Base-by-base conservation (phyloP, 2,888 invertebrate genomes). In the Callosobruchus maculatus region DNA sequence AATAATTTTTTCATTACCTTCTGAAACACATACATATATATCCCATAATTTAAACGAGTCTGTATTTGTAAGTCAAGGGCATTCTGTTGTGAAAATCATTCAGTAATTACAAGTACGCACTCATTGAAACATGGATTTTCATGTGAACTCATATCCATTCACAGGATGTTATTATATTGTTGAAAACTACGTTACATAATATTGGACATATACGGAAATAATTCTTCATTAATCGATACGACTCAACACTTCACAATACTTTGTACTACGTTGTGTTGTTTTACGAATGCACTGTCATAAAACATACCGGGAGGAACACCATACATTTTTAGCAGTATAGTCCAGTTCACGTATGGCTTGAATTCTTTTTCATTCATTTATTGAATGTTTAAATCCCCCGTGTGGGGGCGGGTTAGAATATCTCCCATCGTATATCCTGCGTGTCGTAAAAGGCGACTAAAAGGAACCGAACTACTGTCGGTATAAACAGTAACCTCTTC, bases 81-180 rank as follows among this genome's bases (percentile, higher is more conserved):
- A 74, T 70, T 76, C 72, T 71, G 79, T 78, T 72, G 74, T 75
- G 74, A 75, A 77, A 77, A 75, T 74, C 77, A 74, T 72, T 75
- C 75, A 74, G 73, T 77, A 77, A 77, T 77, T 75, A 77, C 75
- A 75, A 68, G 7, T 68, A 22, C 68, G 22, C 75, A 77, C 75
- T 75, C 77, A 77, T 77, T 77, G 77, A 76, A 77, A 77, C 74
- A 77, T 77, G 75, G 49, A 76, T 77, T 79, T 78, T 78, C 78
- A 78, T 80, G 81, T 78, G 81, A 81, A 81, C 80, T 74, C 77
- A 76, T 79, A 80, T 77, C 76, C 75, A 78, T 78, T 79, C 76
- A 77, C 80, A 80, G 81, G 81, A 81, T 80, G 81, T 81, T 80
- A 72, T 80, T 81, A 77, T 80, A 72, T 80, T 81, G 77, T 77